Base-by-base conservation (phyloP, 2,888 invertebrate species). In the Lobophora halterata region DNA sequence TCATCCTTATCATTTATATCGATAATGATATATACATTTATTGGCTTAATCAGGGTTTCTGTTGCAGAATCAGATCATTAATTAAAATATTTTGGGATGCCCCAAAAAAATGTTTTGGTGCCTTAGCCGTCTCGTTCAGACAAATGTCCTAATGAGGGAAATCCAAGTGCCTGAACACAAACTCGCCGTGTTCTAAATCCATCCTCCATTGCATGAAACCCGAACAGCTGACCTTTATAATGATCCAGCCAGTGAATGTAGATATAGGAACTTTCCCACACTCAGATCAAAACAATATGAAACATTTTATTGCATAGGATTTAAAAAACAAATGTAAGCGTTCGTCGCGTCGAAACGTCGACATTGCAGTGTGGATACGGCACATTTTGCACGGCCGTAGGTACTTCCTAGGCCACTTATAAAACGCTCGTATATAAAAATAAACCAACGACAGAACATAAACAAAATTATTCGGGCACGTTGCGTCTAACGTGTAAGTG, bases 401-500 rank as follows among this genome's bases (percentile, higher is more conserved):
- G 42, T 48, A 77, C 80, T 79, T 78, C 80, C 73, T 75, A 71
- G 71, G 71, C 82, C 77, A 82, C 82, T 83, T 83, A 79, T 79
- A 80, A 80, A 80, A 73, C 65, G 77, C 71, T 78, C 71, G 43
- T 66, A 52, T 76, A 74, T 78, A 82, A 80, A 86, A 86, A 85
- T 85, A 85, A 79, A 78, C 72, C 53, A 42, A 63, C 63, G 65
- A 65, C 60, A 66, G 66, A 65, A 71, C 65, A 65, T 74, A 76
- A 75, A 71, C 75, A 77, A 71, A 68, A 67, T 71, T 48, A 55
- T 44, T 57, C 45, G 31, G 40, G 41, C 29, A 45, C 36, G 46
- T 32, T 44, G 49, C 33, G 42, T 47, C 36, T 39, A 34, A 17
- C 28, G 34, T 23, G 61, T 61, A 27, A 26, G 55, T 67, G 58